Evolutionary conservation across 2,797 vertebrate species (phyloP).

Genomic region (Pseudocheirus occidentalis): DNA sequence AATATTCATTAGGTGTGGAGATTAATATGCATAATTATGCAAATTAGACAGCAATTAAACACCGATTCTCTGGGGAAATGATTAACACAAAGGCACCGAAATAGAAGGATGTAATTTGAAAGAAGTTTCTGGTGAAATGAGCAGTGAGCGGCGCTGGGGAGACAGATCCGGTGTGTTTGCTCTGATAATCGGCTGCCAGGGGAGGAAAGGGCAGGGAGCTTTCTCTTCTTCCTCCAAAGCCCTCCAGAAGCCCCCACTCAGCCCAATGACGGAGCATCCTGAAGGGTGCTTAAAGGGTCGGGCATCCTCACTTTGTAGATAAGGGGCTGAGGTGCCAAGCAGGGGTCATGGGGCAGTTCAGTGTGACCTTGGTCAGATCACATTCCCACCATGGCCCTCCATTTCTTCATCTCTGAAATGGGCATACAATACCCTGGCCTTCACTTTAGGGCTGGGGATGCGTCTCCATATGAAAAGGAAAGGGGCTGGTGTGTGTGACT

Average conservation of each 20-base stretch:
- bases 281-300: not conserved
- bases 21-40: conserved; percentile 99
- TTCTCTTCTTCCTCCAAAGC: not conserved
- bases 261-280: not conserved
- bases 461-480: rapidly evolving
- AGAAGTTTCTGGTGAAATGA: conserved; percentile 82
- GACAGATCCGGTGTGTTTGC: conserved; percentile 69
- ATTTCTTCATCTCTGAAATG: not conserved
- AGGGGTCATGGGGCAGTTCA: not conserved
- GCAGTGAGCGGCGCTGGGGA: conserved; percentile 77
- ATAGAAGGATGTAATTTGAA: conserved; percentile 82
- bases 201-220: conserved; percentile 30
- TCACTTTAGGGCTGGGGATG: not conserved
- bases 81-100: conserved; percentile 83
- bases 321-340: not conserved
- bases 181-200: conserved; percentile 81
- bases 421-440: not conserved
- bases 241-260: not conserved
- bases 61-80: conserved; percentile 80
- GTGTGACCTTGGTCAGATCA: not conserved
- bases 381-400: not conserved
- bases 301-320: not conserved
- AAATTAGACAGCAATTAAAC: conserved; percentile 98
- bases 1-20: conserved; percentile 94
- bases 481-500: not conserved